A percentile compares a stretch with the other conserved stretches of the same genome.
These are phyloP conservation scores for Strongylocentrotus purpuratus DNA, from an alignment of 35 echinoderm and acorn worm genomes.

Conservation along the genomic window DNA sequence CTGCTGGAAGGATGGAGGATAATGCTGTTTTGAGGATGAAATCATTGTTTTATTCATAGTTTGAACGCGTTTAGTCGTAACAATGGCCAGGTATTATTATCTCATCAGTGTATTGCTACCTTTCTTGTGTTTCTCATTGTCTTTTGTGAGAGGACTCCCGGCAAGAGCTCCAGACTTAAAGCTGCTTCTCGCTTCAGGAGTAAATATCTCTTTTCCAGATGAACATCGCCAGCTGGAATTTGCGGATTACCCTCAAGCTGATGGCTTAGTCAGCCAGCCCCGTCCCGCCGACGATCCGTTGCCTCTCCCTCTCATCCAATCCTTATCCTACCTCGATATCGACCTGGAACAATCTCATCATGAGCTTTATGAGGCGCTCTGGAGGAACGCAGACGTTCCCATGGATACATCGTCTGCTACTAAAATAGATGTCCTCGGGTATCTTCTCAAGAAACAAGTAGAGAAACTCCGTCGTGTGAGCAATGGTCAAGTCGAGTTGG, in stretches of 20 bases:
- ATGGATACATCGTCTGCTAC: slow-evolving; percentile 22
- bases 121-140: not conserved
- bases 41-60: not conserved
- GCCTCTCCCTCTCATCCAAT: not conserved
- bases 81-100: not conserved
- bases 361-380: slow-evolving; percentile 46
- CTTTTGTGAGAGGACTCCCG: not conserved
- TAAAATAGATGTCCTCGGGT: slow-evolving; percentile 77
- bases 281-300: not conserved
- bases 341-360: slow-evolving; percentile 16
- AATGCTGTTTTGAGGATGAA: not conserved
- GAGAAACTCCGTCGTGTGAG: slow-evolving; percentile 64
- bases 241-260: slow-evolving; percentile 15
- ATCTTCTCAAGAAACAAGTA: slow-evolving; percentile 79
- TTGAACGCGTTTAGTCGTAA: not conserved
- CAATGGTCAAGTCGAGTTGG: slow-evolving; percentile 80
- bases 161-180: not conserved
- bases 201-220: not conserved
- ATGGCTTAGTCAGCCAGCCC: not conserved
- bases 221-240: slow-evolving; percentile 5
- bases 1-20: not conserved
- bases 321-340: not conserved
- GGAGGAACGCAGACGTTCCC: slow-evolving; percentile 52
- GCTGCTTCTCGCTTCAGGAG: not conserved
- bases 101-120: not conserved